Conservation (phyloP, 2,113 vertebrate genomes). For the Polyodon spathula region DNA sequence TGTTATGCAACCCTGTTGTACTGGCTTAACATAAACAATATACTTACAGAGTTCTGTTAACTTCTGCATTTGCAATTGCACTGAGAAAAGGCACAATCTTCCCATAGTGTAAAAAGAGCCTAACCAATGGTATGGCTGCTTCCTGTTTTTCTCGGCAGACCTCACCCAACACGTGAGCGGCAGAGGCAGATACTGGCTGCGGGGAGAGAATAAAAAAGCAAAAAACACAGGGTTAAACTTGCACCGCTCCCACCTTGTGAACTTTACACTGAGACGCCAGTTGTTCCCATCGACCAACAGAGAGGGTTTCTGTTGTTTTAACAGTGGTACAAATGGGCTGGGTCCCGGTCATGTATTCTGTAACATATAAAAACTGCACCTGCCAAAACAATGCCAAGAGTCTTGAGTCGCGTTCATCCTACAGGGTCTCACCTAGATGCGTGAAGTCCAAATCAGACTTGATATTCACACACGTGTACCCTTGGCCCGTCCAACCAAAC, state of each 20-base stretch:
- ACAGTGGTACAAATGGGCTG: background rate
- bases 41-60: conserved; percentile 94
- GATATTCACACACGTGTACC: too few species aligned
- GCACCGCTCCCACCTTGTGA: background rate
- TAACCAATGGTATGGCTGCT: conserved; percentile 86
- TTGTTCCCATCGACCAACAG: too few species aligned
- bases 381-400: too few species aligned
- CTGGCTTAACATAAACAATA: background rate
- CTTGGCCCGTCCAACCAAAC: too few species aligned
- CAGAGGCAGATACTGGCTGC: conserved; percentile 88
- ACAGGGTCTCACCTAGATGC: too few species aligned
- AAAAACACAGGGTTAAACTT: background rate
- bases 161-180: conserved; percentile 86
- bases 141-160: conserved; percentile 96
- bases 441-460: too few species aligned
- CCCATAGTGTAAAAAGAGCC: conserved; percentile 88
- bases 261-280: background rate
- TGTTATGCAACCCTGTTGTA: background rate
- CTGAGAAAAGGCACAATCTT: conserved; percentile 95
- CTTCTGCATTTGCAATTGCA: conserved; percentile 85
- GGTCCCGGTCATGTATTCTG: too few species aligned
- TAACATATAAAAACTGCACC: too few species aligned
- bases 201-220: conserved; percentile 8
- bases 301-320: background rate
- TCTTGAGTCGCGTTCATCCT: too few species aligned